Evolutionary conservation across 2,797 vertebrate genomes (phyloP).

Genomic region (Nothura maculosa): DNA sequence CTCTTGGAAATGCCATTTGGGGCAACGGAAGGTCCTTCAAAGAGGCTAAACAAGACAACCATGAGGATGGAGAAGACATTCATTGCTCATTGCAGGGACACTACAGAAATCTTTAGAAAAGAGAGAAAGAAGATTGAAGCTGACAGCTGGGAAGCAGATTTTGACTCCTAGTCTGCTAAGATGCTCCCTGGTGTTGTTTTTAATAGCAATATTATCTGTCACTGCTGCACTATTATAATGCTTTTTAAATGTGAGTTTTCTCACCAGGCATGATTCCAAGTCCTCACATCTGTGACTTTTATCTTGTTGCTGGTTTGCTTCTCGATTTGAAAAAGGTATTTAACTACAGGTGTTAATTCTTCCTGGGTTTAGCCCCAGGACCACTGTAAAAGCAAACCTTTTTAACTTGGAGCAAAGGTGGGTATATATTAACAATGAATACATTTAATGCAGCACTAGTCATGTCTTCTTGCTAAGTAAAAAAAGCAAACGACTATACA

Average conservation of each 20-base stretch:
- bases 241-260: slow-evolving; percentile 42
- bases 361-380: slow-evolving; percentile 59
- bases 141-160: neutral
- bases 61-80: neutral
- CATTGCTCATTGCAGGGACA: neutral
- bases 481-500: neutral
- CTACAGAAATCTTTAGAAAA: neutral
- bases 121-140: neutral
- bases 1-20: neutral
- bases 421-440: slow-evolving; percentile 40
- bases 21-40: neutral
- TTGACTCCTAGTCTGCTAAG: neutral
- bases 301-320: slow-evolving; percentile 68
- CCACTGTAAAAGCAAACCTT: slow-evolving; percentile 60
- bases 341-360: slow-evolving; percentile 76
- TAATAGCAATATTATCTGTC: neutral
- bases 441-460: slow-evolving; percentile 22
- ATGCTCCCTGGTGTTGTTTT: slow-evolving; percentile 7
- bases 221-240: neutral
- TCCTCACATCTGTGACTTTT: slow-evolving; percentile 72
- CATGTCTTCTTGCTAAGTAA: slow-evolving; percentile 11
- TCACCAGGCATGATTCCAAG: slow-evolving; percentile 70
- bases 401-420: slow-evolving; percentile 66
- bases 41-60: neutral
- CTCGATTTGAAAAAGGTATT: slow-evolving; percentile 70